Conservation (phyloP, 1,140 invertebrate species). For the Zeugodacus cucurbitae region DNA sequence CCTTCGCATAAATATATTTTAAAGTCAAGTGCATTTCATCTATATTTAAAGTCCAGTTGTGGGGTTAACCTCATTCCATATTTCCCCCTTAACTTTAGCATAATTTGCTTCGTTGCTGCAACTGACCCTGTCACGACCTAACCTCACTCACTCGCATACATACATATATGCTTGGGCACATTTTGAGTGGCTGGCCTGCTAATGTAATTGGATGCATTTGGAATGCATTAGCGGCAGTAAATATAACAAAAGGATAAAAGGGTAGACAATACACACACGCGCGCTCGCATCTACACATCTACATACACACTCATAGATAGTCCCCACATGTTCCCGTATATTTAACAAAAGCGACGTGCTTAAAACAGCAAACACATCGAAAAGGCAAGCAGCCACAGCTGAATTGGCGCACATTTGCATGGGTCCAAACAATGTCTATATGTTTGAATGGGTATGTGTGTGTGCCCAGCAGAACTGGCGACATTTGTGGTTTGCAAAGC, state of each 20-base stretch:
- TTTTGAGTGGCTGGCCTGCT: neutral
- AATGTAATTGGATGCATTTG: conserved; percentile 30
- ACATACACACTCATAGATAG: neutral
- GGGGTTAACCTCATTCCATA: no score
- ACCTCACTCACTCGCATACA: neutral
- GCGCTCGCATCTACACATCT: neutral
- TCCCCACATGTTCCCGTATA: neutral
- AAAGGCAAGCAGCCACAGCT: neutral
- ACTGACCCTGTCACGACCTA: neutral
- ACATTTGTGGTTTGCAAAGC: conserved; percentile 11
- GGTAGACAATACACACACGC: neutral
- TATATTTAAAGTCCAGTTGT: no score
- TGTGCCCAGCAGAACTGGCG: neutral
- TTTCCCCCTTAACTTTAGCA: neutral
- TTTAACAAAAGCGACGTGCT: neutral
- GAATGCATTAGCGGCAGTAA: conserved; percentile 18
- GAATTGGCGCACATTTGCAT: neutral
- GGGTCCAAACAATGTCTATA: neutral
- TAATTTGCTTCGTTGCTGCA: neutral
- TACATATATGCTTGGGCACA: neutral
- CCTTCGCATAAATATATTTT: no score
- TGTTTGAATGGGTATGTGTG: neutral
- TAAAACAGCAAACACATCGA: conserved; percentile 13
- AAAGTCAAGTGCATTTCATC: no score
- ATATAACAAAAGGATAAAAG: conserved; percentile 24